These are phyloP conservation scores for Cliona cf. orientalis DNA, from an alignment of 37 sponge, comb jelly and placozoan species.

Conservation along the genomic window DNA sequence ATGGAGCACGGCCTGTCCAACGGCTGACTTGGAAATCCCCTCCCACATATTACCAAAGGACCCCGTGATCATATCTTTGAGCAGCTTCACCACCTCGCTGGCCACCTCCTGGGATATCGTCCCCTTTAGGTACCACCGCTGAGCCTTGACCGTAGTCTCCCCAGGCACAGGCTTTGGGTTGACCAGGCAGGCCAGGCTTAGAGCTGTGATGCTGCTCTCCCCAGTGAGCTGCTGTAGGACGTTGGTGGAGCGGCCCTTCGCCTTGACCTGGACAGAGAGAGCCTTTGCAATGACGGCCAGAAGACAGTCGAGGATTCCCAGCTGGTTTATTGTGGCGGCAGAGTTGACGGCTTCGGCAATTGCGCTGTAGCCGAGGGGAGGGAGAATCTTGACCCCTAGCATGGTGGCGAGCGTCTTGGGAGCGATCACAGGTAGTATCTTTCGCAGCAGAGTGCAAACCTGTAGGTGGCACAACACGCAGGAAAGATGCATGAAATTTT, in stretches of 20 bases:
- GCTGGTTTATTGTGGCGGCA: conserved; percentile 61
- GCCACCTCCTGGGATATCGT: conserved; percentile 79
- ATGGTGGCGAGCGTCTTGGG: conserved; percentile 87
- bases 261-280: conserved; percentile 81
- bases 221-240: conserved; percentile 56
- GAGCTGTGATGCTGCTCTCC: conserved; percentile 44
- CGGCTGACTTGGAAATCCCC: conserved; percentile 78
- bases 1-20: conserved; percentile 89
- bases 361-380: conserved; percentile 85
- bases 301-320: conserved; percentile 86
- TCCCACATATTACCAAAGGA: conserved; percentile 72
- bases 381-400: conserved; percentile 70
- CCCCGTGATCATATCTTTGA: conserved; percentile 85
- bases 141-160: conserved; percentile 48
- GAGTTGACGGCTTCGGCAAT: conserved; percentile 84
- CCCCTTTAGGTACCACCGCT: conserved; percentile 85
- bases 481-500: neutral
- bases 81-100: conserved; percentile 76
- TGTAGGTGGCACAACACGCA: neutral
- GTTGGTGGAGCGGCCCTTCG: conserved; percentile 66
- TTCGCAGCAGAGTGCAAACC: conserved; percentile 80
- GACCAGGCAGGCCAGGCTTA: conserved; percentile 50
- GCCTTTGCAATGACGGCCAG: conserved; percentile 83
- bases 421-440: conserved; percentile 77
- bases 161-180: conserved; percentile 65